Evolutionary conservation across 2,113 vertebrate species (phyloP).

Genomic region (Syngnathus typhle): DNA sequence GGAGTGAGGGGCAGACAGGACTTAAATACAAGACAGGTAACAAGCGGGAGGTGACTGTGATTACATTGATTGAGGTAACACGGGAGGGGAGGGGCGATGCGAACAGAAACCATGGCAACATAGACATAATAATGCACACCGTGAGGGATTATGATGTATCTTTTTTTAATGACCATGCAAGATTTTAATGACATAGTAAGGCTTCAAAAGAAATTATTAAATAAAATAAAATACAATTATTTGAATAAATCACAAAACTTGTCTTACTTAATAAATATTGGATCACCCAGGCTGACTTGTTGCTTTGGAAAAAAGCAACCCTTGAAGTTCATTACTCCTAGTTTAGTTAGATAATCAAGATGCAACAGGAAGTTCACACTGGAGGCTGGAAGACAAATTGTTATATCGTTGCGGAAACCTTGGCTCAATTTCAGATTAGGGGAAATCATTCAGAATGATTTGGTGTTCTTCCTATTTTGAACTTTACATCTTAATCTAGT

Average conservation of each 20-base stretch:
- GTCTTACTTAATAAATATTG: constrained; percentile 2
- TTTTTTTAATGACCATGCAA: too few relatives aligned
- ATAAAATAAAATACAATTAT: neutral
- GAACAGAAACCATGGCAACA: too few relatives aligned
- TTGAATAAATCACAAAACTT: neutral
- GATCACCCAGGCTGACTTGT: neutral
- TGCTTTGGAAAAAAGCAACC: constrained; percentile 2
- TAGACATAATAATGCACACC: too few relatives aligned
- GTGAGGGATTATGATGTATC: too few relatives aligned
- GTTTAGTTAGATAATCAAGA: constrained; percentile 14
- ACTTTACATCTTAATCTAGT: neutral
- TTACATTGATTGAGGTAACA: too few relatives aligned
- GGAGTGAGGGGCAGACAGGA: too few relatives aligned
- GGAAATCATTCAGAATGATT: neutral
- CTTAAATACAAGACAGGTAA: too few relatives aligned
- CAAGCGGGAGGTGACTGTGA: too few relatives aligned
- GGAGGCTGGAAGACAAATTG: neutral
- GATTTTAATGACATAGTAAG: too few relatives aligned
- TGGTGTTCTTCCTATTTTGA: constrained; percentile 12
- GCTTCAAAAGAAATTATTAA: too few relatives aligned
- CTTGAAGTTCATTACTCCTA: constrained; percentile 18
- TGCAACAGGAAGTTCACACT: constrained; percentile 18
- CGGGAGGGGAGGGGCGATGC: too few relatives aligned
- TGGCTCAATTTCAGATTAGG: constrained; percentile 5
- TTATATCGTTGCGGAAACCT: constrained; percentile 13